phyloP scores from a whole-genome alignment of 2,888 invertebrate genomes.

The Drosophila antonietae region DNA sequence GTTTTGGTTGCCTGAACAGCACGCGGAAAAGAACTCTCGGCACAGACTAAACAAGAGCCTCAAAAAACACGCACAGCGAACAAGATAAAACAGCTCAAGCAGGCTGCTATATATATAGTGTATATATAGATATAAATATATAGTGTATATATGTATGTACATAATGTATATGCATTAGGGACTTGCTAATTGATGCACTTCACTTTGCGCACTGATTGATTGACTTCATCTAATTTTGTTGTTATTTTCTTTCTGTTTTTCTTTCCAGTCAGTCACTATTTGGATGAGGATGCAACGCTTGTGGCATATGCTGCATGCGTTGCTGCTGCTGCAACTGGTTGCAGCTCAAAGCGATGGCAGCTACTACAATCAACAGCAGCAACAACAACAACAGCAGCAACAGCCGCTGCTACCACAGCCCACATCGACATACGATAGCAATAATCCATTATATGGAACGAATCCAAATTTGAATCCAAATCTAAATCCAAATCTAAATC shows the following conservation, averaged over 20 bases:
- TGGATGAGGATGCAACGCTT: constrained; percentile 51
- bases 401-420: constrained; percentile 40
- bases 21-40: constrained; percentile 62
- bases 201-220: constrained; percentile 57
- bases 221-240: constrained; percentile 31
- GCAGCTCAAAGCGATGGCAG: constrained; percentile 56
- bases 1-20: constrained; percentile 56
- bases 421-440: constrained; percentile 45
- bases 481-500: constrained; percentile 33
- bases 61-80: constrained; percentile 18
- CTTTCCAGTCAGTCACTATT: constrained; percentile 26
- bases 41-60: constrained; percentile 25
- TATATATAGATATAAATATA: background rate
- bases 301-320: constrained; percentile 66
- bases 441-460: constrained; percentile 44
- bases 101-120: constrained; percentile 33
- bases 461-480: constrained; percentile 39
- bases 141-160: background rate
- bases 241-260: constrained; percentile 2
- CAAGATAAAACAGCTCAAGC: constrained; percentile 9
- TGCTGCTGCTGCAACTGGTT: constrained; percentile 56
- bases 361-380: constrained; percentile 63
- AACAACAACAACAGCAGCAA: constrained; percentile 49
- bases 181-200: constrained; percentile 49
- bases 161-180: constrained; percentile 3